Percentiles rank a stretch among this genome's conserved stretches.
phyloP scores from a whole-genome alignment of 2,113 vertebrate genomes.

The Pteropus alecto region DNA sequence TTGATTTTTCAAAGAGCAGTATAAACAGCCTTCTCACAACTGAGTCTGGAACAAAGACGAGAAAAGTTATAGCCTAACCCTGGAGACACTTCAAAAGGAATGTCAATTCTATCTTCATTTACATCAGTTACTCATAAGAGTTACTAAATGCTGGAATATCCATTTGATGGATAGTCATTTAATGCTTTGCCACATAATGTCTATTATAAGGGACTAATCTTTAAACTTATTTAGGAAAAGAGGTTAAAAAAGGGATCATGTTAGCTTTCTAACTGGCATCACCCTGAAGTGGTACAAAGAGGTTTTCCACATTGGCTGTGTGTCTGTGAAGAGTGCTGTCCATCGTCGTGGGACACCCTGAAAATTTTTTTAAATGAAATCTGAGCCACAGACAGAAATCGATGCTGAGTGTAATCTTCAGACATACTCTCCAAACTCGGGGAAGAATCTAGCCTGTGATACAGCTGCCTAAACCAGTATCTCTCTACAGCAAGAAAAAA shows the following conservation, averaged over 20 bases:
- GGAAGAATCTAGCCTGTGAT: not conserved
- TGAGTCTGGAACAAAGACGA: conserved; percentile 53
- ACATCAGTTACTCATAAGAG: conserved; percentile 67
- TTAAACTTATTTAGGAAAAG: conserved; percentile 76
- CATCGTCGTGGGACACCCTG: not conserved
- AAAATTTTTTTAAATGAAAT: conserved; percentile 57
- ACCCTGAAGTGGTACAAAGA: conserved; percentile 67
- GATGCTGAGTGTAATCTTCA: conserved; percentile 52
- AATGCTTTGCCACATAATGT: conserved; percentile 74
- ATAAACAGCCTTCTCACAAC: conserved; percentile 63
- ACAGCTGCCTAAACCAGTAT: conserved; percentile 7
- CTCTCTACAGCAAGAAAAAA: conserved; percentile 26
- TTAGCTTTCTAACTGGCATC: conserved; percentile 66
- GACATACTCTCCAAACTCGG: not conserved
- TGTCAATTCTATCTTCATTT: conserved; percentile 71
- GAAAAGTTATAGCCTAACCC: conserved; percentile 61
- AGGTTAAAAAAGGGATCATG: conserved; percentile 67
- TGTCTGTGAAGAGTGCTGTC: conserved; percentile 31
- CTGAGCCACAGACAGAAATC: conserved; percentile 52
- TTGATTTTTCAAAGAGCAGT: conserved; percentile 64
- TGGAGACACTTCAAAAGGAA: conserved; percentile 71
- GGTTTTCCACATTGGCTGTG: conserved; percentile 40
- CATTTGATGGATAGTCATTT: conserved; percentile 77
- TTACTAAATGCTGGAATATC: conserved; percentile 74
- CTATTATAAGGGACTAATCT: conserved; percentile 73